Conservation (phyloP, 2,797 vertebrate genomes). For the Phoebastria nigripes region DNA sequence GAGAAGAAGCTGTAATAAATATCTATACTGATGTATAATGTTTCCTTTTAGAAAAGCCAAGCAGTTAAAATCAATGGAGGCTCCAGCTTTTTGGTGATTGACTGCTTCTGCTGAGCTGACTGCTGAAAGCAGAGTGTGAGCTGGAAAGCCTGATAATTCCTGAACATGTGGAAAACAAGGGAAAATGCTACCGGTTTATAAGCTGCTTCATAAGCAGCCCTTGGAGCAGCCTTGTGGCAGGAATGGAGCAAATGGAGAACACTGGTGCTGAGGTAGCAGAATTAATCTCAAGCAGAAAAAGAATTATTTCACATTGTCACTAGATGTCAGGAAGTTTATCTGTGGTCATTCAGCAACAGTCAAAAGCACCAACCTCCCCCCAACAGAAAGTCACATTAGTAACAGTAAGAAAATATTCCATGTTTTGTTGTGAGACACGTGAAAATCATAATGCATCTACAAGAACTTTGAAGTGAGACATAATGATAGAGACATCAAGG, state of each 20-base stretch:
- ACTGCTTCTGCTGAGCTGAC: neutral
- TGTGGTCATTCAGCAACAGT: neutral
- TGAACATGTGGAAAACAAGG: neutral
- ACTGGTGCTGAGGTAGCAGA: neutral
- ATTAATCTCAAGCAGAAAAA: neutral
- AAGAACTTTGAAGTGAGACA: neutral
- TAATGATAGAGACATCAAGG: neutral
- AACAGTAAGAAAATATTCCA: neutral
- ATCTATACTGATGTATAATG: neutral
- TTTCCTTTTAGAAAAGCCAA: neutral
- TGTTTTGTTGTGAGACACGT: neutral
- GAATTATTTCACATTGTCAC: neutral
- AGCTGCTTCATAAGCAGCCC: neutral
- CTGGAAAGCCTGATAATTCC: neutral
- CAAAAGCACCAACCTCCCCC: neutral
- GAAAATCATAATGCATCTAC: neutral
- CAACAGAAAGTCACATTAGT: neutral
- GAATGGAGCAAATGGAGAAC: neutral
- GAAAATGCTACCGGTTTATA: neutral
- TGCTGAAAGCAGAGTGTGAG: neutral
- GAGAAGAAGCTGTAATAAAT: neutral
- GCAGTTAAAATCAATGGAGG: neutral
- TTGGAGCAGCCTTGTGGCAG: conserved; percentile 35
- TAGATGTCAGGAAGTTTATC: neutral
- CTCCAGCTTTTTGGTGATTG: neutral